Conservation (phyloP, 2,113 vertebrate species). For the Nothoprocta perdicaria region DNA sequence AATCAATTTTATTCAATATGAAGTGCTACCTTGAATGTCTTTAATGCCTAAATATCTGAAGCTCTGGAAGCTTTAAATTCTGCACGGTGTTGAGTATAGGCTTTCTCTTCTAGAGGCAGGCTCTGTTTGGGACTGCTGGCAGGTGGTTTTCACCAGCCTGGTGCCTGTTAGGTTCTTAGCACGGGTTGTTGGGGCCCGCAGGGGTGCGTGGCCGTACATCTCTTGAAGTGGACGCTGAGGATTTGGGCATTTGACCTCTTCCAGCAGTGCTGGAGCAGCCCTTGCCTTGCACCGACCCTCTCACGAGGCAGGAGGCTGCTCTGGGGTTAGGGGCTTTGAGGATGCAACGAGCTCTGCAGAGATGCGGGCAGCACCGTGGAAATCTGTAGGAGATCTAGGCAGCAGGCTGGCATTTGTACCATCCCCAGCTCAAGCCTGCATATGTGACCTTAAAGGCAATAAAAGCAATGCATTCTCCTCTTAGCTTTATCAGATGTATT, state of each 20-base stretch:
- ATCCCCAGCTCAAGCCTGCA: background rate
- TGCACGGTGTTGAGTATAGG: background rate
- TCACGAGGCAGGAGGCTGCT: background rate
- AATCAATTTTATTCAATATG: background rate
- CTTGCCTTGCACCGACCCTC: background rate
- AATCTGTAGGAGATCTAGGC: background rate
- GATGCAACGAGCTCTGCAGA: background rate
- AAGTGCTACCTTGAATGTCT: background rate
- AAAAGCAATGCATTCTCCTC: background rate
- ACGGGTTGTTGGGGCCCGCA: background rate
- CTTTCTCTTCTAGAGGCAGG: background rate
- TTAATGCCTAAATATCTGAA: background rate
- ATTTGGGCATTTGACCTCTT: background rate
- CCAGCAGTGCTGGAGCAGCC: accelerated
- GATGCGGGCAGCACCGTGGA: background rate
- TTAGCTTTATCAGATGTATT: no score
- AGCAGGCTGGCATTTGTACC: background rate
- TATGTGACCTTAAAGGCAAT: background rate
- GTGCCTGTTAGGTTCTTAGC: background rate
- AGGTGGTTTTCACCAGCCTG: background rate
- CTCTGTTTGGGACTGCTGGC: background rate
- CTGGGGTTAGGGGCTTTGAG: background rate
- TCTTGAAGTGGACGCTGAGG: background rate
- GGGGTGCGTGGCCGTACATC: background rate
- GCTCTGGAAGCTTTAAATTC: background rate